Evolutionary conservation across 2,888 invertebrate species (phyloP).

Genomic region (Acrobasis repandana): DNA sequence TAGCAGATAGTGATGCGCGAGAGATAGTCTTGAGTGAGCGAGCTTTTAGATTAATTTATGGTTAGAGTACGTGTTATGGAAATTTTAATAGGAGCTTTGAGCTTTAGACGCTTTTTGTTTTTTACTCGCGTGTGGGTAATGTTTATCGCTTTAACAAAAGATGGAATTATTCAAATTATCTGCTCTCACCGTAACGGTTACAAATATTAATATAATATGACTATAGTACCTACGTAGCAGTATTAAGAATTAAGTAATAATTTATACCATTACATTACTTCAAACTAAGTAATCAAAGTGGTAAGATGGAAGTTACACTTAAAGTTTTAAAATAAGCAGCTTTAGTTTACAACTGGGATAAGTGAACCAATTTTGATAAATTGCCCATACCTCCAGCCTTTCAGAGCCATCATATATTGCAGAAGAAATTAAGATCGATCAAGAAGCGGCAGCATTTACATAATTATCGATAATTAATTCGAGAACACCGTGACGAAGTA

Average conservation of each 20-base stretch:
- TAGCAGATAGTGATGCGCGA: conserved; percentile 69
- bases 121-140: conserved; percentile 27
- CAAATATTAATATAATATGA: not conserved
- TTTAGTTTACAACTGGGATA: not conserved
- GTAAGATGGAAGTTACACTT: too few relatives aligned
- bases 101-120: conserved; percentile 32
- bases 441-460: conserved; percentile 54
- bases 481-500: conserved; percentile 63
- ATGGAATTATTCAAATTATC: conserved; percentile 4
- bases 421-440: conserved; percentile 12
- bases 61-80: conserved; percentile 65
- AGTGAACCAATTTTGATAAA: not conserved
- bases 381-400: not conserved
- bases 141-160: conserved; percentile 19
- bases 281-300: too few relatives aligned
- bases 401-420: conserved; percentile 3
- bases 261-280: too few relatives aligned
- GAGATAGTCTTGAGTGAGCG: conserved; percentile 63
- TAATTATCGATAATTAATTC: conserved; percentile 67
- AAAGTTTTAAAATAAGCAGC: too few relatives aligned
- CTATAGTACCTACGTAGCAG: not conserved
- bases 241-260: too few relatives aligned
- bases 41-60: conserved; percentile 72
- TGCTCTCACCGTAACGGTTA: not conserved
- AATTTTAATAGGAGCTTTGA: conserved; percentile 59